Evolutionary conservation across 2,113 vertebrate species (phyloP).

Genomic region (Ptilorrhoa leucosticta): DNA sequence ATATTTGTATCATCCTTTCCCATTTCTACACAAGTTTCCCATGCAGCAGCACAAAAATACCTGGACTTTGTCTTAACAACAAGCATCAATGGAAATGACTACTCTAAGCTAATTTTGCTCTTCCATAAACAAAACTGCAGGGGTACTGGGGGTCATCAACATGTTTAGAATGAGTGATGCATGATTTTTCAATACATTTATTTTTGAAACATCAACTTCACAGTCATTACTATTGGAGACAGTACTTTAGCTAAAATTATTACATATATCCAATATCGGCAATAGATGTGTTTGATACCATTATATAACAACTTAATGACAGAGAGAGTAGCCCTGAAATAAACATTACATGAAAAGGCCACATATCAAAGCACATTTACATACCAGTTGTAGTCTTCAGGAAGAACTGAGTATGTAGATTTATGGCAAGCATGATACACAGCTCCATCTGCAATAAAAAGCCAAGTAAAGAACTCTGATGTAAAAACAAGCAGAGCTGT

Average conservation of each 20-base stretch:
- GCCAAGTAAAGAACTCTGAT: background rate
- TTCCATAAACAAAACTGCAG: background rate
- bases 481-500: background rate
- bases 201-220: background rate
- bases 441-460: conserved; percentile 53
- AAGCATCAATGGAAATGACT: background rate
- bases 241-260: background rate
- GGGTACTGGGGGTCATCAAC: background rate
- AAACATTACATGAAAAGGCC: background rate
- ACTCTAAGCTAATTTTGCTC: background rate
- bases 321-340: background rate
- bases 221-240: background rate
- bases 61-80: background rate
- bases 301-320: fast-evolving
- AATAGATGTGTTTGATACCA: background rate
- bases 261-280: background rate
- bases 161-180: background rate
- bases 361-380: background rate
- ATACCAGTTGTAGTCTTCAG: conserved; percentile 83
- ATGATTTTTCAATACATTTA: background rate
- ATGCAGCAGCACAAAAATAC: background rate
- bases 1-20: background rate
- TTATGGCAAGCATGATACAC: conserved; percentile 32
- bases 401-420: conserved; percentile 74
- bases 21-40: background rate